Evolutionary conservation across 2,888 invertebrate genomes (phyloP).

Genomic region (Drosophila siamana): DNA sequence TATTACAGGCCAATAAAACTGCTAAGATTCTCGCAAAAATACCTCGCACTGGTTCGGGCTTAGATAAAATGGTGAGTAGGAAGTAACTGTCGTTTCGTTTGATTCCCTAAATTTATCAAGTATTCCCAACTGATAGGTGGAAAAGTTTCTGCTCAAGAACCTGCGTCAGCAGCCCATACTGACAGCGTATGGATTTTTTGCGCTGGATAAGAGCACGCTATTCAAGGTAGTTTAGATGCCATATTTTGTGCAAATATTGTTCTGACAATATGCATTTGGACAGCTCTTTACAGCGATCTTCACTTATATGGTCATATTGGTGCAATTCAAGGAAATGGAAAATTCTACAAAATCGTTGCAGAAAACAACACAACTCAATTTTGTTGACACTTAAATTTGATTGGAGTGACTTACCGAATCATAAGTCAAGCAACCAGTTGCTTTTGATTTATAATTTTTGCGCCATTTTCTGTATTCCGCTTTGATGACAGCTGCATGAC

Average conservation of each 20-base stretch:
- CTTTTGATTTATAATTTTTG: slow-evolving; percentile 89
- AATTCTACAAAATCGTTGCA: slow-evolving; percentile 70
- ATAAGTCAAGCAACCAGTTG: slow-evolving; percentile 90
- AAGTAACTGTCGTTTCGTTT: not conserved
- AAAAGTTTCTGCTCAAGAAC: slow-evolving; percentile 81
- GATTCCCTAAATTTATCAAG: not conserved
- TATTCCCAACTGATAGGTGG: slow-evolving; percentile 62
- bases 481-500: slow-evolving; percentile 97
- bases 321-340: slow-evolving; percentile 83
- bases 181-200: slow-evolving; percentile 83
- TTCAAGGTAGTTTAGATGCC: slow-evolving; percentile 69
- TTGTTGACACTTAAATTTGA: not conserved
- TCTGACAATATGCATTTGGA: not conserved
- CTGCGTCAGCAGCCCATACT: slow-evolving; percentile 79
- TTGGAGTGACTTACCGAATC: slow-evolving; percentile 88
- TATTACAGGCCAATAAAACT: slow-evolving; percentile 77
- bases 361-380: slow-evolving; percentile 12
- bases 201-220: slow-evolving; percentile 79
- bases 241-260: not conserved
- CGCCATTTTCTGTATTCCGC: slow-evolving; percentile 99
- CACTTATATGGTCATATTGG: slow-evolving; percentile 83
- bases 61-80: slow-evolving; percentile 76
- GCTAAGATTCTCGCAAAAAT: slow-evolving; percentile 74
- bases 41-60: slow-evolving; percentile 63
- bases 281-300: slow-evolving; percentile 82